Evolutionary conservation across 2,113 vertebrate genomes (phyloP), one percentile per base, ranked within the genome.

Genomic region (Galbula dea): DNA sequence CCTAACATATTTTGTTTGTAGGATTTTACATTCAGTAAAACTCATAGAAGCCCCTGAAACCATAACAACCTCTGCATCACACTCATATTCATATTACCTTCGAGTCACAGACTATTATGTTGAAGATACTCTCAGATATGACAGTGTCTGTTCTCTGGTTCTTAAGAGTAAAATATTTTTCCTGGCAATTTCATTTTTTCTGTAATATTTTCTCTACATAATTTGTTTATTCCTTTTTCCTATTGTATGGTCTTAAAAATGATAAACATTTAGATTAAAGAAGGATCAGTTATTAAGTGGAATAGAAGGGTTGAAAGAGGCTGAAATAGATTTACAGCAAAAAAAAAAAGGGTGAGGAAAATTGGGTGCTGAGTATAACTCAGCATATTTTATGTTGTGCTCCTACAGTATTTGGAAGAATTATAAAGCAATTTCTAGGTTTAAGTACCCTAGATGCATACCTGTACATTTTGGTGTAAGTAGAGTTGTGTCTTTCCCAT

Each of bases 21-120:
- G 48, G 76, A 74, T 88, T 63, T 93, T 79, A 37, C 59, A 49
- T 87, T 95, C 51, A 67, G 15, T n/a, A 88, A 87, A 95, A 95
- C 39, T 45, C 30, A 62, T 24, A 62, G 22, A 86, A 87, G 45
- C 4, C 34, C 45, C 62, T 86, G 74, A 88, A 90, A 95, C 68
- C 45, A 82, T 83, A 90, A 94, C 65, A 94, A 83, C 20, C 18
- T 59, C 86, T 85, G 37, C 48, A 92, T 92, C 71, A 63, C 55
- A 43, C 59, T 74, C 86, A 55, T 55, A 61, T n/a, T 9, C 29
- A 27, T 51, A 59, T 69, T 93, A 90, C 26, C 24, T 92, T 89
- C 4, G 8, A 88, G 82, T 88, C 94, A 94, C 52, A 83, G 34
- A 29, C 34, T 91, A n/a, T 90, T 92, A 69, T 41, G 48, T 51